Evolutionary conservation across 2,888 invertebrate species (phyloP), one percentile per base, ranked within the genome.

Genomic region (Incurvaria masculella): DNA sequence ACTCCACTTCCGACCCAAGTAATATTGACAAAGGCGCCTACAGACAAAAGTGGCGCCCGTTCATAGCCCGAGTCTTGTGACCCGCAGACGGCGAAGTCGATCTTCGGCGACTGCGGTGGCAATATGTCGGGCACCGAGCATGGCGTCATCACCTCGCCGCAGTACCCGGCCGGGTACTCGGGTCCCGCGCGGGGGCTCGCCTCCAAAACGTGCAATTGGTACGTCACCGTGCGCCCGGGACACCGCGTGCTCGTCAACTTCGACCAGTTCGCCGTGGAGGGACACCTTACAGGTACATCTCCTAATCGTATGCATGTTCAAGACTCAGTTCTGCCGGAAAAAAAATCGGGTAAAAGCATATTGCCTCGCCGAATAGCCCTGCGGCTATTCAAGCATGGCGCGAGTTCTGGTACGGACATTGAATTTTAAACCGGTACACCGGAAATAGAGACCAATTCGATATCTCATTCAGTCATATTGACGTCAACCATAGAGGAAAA

Each of bases 181-280:
- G 87, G 91, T 44, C 92, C 92, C 2, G 79, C 85, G 42, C 84
- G 86, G 56, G 89, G 88, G 47, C 81, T 88, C 56, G 89, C 93
- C 45, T 91, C 91, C 56, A 88, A 89, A 68, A 92, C 91, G 53
- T 99, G 98, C 79, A 95, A 97, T 74, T 99, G 98, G 98, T 91
- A 90, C 67, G 91, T 99, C 64, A 88, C 86, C 53, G 95, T 94
- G 51, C 84, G 89, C 57, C 88, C 90, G 26, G 88, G 88, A 59
- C 91, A 93, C 68, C 87, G 89, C 65, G 87, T 99, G 61, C 84
- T 97, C 65, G 84, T 99, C 63, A 89, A 93, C 69, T 94, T 98
- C 69, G 89, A 93, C 65, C 83, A 85, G 55, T 96, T 99, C 65
- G 89, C 91, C 48, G 90, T 98, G 49, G 98, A 99, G 72, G 98